Evolutionary conservation across 2,888 invertebrate genomes (phyloP).

Genomic region (Aradus depressus): DNA sequence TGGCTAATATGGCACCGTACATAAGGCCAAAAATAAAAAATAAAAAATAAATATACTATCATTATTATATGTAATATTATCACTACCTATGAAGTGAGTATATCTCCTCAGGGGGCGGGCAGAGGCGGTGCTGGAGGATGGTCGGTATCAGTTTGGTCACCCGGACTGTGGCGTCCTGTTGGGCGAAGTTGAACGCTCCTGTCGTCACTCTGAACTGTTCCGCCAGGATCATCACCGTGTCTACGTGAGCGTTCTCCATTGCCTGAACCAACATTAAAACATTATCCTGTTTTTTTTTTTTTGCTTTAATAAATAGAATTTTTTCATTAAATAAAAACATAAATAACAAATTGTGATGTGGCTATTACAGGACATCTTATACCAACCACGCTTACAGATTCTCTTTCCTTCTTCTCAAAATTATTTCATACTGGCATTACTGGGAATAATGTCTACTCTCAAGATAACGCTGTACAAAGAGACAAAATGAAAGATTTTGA

Average conservation of each 20-base stretch:
- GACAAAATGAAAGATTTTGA: no score
- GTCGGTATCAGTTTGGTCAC: slow-evolving; percentile 84
- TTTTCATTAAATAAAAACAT: no score
- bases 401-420: no score
- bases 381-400: no score
- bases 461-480: no score
- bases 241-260: slow-evolving; percentile 96
- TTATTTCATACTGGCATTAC: no score
- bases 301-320: no score
- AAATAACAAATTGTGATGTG: no score
- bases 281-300: no score
- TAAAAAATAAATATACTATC: slow-evolving; percentile 55
- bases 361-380: no score
- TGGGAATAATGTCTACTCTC: no score
- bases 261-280: slow-evolving; percentile 24
- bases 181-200: slow-evolving; percentile 79
- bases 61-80: no score
- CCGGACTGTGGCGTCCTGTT: slow-evolving; percentile 64
- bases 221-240: slow-evolving; percentile 93
- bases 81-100: slow-evolving; percentile 81
- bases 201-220: slow-evolving; percentile 67
- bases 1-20: background rate
- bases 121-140: slow-evolving; percentile 84
- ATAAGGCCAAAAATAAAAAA: slow-evolving; percentile 40
- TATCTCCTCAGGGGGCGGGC: slow-evolving; percentile 96